A percentile compares a stretch with the other conserved stretches of the same genome.
These are phyloP conservation scores for Himalopsyche tibetana DNA, from an alignment of 2,888 invertebrate genomes.

Conservation along the genomic window DNA sequence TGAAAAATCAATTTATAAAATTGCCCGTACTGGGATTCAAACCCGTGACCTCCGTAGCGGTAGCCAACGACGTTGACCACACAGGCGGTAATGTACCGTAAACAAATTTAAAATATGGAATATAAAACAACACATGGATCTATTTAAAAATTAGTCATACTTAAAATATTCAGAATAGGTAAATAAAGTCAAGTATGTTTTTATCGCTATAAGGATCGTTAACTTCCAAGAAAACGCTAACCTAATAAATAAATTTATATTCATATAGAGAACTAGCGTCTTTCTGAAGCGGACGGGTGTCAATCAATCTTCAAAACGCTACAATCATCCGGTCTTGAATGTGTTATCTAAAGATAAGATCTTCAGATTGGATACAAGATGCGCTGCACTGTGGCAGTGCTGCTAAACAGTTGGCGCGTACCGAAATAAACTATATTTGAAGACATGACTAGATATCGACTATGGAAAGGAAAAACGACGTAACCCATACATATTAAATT, in stretches of 20 bases:
- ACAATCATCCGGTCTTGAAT: constrained; percentile 31
- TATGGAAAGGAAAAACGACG: no score
- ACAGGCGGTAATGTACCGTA: no score
- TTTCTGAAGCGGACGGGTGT: constrained; percentile 9
- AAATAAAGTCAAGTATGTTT: neutral
- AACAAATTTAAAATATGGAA: no score
- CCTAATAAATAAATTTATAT: constrained; percentile 30
- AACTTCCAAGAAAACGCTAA: constrained; percentile 30
- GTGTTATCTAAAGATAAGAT: constrained; percentile 29
- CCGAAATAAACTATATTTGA: neutral
- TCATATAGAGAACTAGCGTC: neutral
- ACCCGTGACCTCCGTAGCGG: no score
- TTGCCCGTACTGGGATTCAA: no score
- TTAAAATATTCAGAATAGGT: no score
- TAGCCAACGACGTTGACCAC: no score
- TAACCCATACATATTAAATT: no score
- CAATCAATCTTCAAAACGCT: constrained; percentile 31
- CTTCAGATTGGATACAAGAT: constrained; percentile 39
- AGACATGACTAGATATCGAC: no score
- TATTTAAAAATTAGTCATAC: no score
- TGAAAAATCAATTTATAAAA: no score
- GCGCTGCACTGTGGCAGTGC: neutral
- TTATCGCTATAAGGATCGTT: constrained; percentile 24
- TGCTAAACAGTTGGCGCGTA: neutral
- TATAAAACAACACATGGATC: no score